phyloP scores from a whole-genome alignment of 1,140 invertebrate genomes.

The Megalopta genalis region DNA sequence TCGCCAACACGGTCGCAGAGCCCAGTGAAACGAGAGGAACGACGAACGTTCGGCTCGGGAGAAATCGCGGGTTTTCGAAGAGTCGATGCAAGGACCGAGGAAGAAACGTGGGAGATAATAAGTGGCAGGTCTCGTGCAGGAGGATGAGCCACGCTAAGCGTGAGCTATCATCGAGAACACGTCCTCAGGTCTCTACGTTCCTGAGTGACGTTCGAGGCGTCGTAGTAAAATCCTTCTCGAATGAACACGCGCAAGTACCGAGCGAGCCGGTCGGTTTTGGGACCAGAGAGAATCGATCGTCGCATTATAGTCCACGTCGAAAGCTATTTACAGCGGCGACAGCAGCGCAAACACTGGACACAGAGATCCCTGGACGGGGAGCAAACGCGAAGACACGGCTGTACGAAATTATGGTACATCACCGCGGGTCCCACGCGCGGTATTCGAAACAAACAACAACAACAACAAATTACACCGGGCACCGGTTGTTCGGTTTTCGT shows the following conservation, averaged over 20 bases:
- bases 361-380: neutral
- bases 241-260: constrained; percentile 23
- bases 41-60: neutral
- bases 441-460: too few species aligned
- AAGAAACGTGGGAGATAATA: constrained; percentile 42
- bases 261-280: neutral
- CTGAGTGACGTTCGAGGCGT: constrained; percentile 54
- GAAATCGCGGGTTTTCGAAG: constrained; percentile 18
- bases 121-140: constrained; percentile 68
- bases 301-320: constrained; percentile 19
- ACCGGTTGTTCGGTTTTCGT: neutral
- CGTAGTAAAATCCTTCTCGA: constrained; percentile 21
- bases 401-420: neutral
- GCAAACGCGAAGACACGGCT: neutral
- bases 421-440: too few species aligned
- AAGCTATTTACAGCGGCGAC: constrained; percentile 38
- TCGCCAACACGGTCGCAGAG: neutral
- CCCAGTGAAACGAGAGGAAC: neutral
- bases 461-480: too few species aligned
- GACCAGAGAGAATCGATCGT: neutral
- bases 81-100: constrained; percentile 22
- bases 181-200: constrained; percentile 63
- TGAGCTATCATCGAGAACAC: constrained; percentile 56
- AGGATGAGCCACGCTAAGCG: constrained; percentile 61
- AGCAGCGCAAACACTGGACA: neutral